Evolutionary conservation across 1,140 invertebrate genomes (phyloP), one percentile per base, ranked within the genome.

Genomic region (Grapholita molesta): DNA sequence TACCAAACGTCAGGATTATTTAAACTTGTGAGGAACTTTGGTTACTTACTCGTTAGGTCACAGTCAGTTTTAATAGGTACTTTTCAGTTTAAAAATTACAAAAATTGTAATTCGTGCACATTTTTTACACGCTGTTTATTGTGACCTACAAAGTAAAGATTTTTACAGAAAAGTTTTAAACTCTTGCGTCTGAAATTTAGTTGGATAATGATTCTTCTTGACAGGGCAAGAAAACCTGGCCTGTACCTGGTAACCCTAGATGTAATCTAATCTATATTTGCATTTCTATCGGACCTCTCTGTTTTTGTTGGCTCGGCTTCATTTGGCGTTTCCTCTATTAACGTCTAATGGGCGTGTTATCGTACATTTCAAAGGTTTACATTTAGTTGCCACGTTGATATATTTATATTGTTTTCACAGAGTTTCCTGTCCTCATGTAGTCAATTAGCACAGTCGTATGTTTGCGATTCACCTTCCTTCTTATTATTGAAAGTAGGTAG

Each of bases 181-280:
- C 28, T 3, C 28, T n/a, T n/a, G n/a, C n/a, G n/a, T n/a, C n/a
- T n/a, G n/a, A n/a, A n/a, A n/a, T n/a, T n/a, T n/a, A n/a, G n/a
- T n/a, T n/a, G n/a, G n/a, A n/a, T n/a, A n/a, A n/a, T n/a, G n/a
- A n/a, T n/a, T n/a, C n/a, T n/a, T n/a, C n/a, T n/a, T n/a, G n/a
- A n/a, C n/a, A n/a, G n/a, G n/a, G n/a, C n/a, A n/a, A n/a, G n/a
- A n/a, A n/a, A n/a, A n/a, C n/a, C n/a, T n/a, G n/a, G n/a, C n/a
- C n/a, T 48, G 15, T 30, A 30, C 11, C 55, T 28, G 24, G 12
- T 61, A 15, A 28, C 55, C 25, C 55, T 30, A 61, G 55, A 15
- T 61, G 28, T 32, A 61, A 61, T 61, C 55, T 61, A 61, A 61
- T 61, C 55, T 61, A 61, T 61, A 61, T 61, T 61, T 61, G 55